These are phyloP conservation scores for Amblyopsis hoosieri DNA, from an alignment of 2,797 vertebrate species.

Conservation along the genomic window DNA sequence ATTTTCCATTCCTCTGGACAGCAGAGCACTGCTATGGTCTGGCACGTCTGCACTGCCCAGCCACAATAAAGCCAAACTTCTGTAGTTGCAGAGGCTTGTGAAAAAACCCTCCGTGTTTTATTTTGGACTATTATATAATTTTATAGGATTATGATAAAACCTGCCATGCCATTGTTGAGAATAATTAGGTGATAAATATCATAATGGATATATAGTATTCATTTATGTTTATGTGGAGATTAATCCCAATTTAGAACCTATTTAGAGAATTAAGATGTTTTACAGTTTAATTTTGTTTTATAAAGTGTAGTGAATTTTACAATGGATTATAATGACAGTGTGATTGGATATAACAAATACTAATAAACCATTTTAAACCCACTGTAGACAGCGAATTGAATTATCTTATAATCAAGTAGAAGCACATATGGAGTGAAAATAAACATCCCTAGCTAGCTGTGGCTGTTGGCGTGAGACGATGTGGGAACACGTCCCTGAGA, in stretches of 20 bases:
- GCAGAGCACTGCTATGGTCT: constrained; percentile 34
- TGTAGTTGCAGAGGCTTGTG: constrained; percentile 32
- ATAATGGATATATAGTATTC: constrained; percentile 18
- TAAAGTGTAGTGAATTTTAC: constrained; percentile 1
- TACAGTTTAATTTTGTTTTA: constrained; percentile 1
- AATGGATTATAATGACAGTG: background rate
- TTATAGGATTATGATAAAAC: constrained; percentile 25
- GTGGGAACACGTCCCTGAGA: constrained; percentile 14
- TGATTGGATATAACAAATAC: background rate
- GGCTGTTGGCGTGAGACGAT: background rate
- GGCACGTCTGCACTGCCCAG: constrained; percentile 24
- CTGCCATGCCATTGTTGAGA: constrained; percentile 30
- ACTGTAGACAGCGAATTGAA: background rate
- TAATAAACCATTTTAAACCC: no score
- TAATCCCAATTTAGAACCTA: constrained; percentile 12
- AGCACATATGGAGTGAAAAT: background rate
- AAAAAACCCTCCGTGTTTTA: constrained; percentile 37
- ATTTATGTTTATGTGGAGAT: background rate
- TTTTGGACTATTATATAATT: constrained; percentile 29
- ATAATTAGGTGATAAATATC: constrained; percentile 30
- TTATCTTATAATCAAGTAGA: constrained; percentile 9
- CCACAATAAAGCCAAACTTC: constrained; percentile 43
- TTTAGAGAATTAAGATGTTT: constrained; percentile 1
- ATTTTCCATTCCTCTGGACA: constrained; percentile 47
- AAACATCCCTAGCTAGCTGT: constrained; percentile 1